These are phyloP conservation scores for Muscina levida DNA, from an alignment of 2,888 invertebrate genomes.

Conservation along the genomic window DNA sequence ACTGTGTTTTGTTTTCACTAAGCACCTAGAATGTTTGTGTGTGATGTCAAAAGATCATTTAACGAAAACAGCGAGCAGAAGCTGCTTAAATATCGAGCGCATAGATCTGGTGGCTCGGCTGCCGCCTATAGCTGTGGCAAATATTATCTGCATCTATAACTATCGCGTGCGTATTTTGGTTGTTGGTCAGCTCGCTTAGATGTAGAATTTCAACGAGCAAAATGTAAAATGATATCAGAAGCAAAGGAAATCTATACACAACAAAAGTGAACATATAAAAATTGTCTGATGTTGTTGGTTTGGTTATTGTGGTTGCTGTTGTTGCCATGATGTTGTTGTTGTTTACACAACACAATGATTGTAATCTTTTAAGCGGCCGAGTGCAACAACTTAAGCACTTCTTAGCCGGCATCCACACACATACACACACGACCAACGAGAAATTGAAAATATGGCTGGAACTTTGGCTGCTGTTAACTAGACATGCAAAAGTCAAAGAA, in stretches of 20 bases:
- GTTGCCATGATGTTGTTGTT: too few relatives aligned
- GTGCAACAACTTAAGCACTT: slow-evolving; percentile 30
- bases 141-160: not conserved
- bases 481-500: slow-evolving; percentile 33
- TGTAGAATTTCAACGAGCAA: slow-evolving; percentile 11
- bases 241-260: slow-evolving; percentile 5
- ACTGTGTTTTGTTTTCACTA: not conserved
- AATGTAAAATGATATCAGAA: slow-evolving; percentile 59
- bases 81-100: slow-evolving; percentile 62
- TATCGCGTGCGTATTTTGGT: slow-evolving; percentile 61
- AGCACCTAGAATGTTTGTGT: not conserved
- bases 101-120: not conserved
- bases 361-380: slow-evolving; percentile 30
- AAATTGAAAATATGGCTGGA: not conserved
- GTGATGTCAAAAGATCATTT: slow-evolving; percentile 60
- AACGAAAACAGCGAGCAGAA: slow-evolving; percentile 48
- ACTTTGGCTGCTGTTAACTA: slow-evolving; percentile 21
- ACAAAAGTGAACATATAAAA: slow-evolving; percentile 30
- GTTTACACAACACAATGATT: slow-evolving; percentile 36
- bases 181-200: slow-evolving; percentile 9
- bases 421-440: too few relatives aligned
- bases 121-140: not conserved
- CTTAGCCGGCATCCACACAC: not conserved
- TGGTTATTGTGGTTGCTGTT: too few relatives aligned
- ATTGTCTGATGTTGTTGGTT: slow-evolving; percentile 37